Evolutionary conservation across 2,113 vertebrate genomes (phyloP).

Genomic region (Hypomesus transpacificus): DNA sequence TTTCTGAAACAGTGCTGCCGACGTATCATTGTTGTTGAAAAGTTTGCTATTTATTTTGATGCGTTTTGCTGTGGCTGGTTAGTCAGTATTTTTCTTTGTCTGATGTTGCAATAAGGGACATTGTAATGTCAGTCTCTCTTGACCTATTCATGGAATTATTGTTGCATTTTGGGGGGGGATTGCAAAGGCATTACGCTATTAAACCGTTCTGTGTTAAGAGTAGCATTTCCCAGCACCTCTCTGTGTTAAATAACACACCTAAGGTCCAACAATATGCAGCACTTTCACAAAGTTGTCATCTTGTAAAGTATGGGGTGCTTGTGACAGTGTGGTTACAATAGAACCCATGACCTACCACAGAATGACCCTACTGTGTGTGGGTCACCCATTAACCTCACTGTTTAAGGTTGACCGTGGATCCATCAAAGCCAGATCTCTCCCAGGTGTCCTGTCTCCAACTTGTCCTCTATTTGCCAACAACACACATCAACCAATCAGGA

Average conservation of each 20-base stretch:
- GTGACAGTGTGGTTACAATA: constrained; percentile 37
- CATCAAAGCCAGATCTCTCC: constrained; percentile 18
- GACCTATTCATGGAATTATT: not conserved
- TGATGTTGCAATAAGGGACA: constrained; percentile 30
- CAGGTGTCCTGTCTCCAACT: constrained; percentile 29
- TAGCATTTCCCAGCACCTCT: constrained; percentile 15
- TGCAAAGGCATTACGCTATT: not conserved
- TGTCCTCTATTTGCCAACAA: constrained; percentile 44
- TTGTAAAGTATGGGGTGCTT: constrained; percentile 38
- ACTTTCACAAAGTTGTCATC: constrained; percentile 10
- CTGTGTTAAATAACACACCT: constrained; percentile 13
- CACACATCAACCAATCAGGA: constrained; percentile 35
- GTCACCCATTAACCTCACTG: not conserved
- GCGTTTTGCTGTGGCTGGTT: constrained; percentile 50
- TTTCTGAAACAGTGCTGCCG: constrained; percentile 54
- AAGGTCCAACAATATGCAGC: constrained; percentile 2
- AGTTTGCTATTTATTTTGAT: constrained; percentile 30
- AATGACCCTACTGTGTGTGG: constrained; percentile 14
- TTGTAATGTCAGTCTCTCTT: constrained; percentile 30
- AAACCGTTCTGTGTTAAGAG: constrained; percentile 15
- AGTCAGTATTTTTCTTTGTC: constrained; percentile 43
- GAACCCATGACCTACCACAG: constrained; percentile 39
- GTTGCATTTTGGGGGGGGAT: not conserved
- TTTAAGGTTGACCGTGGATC: not conserved
- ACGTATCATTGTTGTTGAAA: constrained; percentile 13